These are phyloP conservation scores for Oryzias dopingdopingensis DNA, from an alignment of 2,797 vertebrate species.

Conservation along the genomic window DNA sequence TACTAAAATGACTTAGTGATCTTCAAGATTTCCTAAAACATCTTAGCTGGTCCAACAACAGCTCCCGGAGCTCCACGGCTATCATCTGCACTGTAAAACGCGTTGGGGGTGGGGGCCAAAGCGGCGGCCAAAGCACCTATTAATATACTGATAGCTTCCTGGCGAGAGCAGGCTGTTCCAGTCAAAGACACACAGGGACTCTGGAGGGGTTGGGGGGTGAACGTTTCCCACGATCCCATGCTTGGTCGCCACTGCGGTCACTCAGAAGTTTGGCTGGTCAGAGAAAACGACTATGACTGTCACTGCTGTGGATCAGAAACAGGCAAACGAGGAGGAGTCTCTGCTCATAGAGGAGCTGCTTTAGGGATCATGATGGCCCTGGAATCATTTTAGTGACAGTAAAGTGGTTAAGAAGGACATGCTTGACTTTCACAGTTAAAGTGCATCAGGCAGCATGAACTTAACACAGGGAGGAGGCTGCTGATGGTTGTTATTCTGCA, in stretches of 20 bases:
- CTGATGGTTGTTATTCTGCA: slow-evolving; percentile 13
- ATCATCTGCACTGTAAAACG: no score
- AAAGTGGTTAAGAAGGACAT: not conserved
- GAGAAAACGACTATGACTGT: slow-evolving; percentile 20
- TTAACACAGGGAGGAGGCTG: not conserved
- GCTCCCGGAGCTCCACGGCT: no score
- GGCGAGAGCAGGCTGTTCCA: slow-evolving; percentile 67
- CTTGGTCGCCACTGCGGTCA: slow-evolving; percentile 6
- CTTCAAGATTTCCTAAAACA: no score
- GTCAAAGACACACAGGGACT: slow-evolving; percentile 41
- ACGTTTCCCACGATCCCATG: slow-evolving; percentile 46
- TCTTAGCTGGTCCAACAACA: no score
- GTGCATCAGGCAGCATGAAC: not conserved
- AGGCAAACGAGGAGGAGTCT: slow-evolving; percentile 16
- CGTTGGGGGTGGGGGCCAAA: slow-evolving; percentile 35
- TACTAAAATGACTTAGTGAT: no score
- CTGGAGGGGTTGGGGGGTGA: slow-evolving; percentile 6
- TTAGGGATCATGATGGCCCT: slow-evolving; percentile 7
- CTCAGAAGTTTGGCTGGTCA: slow-evolving; percentile 26
- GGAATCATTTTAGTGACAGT: slow-evolving; percentile 10
- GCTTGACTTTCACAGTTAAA: not conserved
- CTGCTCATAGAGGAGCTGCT: slow-evolving; percentile 13
- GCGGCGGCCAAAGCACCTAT: slow-evolving; percentile 68
- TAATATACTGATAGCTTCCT: slow-evolving; percentile 74
- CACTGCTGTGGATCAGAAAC: slow-evolving; percentile 12